phyloP scores from a whole-genome alignment of 2,888 invertebrate genomes.

The Oxyteleia sp. region DNA sequence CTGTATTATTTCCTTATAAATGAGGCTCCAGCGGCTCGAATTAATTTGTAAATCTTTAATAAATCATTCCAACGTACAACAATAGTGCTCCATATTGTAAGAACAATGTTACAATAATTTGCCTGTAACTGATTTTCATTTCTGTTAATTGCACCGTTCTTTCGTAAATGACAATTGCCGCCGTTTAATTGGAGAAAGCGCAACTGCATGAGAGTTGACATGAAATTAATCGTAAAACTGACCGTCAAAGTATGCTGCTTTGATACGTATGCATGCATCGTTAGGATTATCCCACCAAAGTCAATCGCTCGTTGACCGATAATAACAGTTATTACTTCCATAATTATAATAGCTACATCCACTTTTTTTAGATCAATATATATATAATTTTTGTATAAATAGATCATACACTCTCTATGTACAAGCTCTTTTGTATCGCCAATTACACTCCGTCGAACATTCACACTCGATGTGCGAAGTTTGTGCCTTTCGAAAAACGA shows the following conservation, averaged over 20 bases:
- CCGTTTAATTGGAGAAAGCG: no score
- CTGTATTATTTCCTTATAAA: no score
- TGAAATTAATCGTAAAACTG: slow-evolving; percentile 6
- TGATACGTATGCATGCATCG: slow-evolving; percentile 45
- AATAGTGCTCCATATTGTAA: no score
- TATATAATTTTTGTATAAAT: slow-evolving; percentile 76
- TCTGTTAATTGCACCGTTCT: no score
- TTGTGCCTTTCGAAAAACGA: slow-evolving; percentile 42
- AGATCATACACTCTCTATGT: slow-evolving; percentile 77
- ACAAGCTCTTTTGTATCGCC: slow-evolving; percentile 65
- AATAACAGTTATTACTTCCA: slow-evolving; percentile 51
- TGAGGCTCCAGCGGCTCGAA: no score
- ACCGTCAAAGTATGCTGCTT: slow-evolving; percentile 39
- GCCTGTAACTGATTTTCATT: no score
- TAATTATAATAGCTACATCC: slow-evolving; percentile 49
- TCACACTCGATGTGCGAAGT: slow-evolving; percentile 42
- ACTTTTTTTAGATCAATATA: slow-evolving; percentile 56
- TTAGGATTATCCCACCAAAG: slow-evolving; percentile 32
- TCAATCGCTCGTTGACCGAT: slow-evolving; percentile 36
- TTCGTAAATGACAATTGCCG: neutral
- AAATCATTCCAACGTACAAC: no score
- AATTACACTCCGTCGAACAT: slow-evolving; percentile 38
- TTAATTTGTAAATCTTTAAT: no score
- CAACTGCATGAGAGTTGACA: neutral
- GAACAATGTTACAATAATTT: no score